phyloP scores from a whole-genome alignment of 2,888 invertebrate genomes.

The Drosophila melanocephala region DNA sequence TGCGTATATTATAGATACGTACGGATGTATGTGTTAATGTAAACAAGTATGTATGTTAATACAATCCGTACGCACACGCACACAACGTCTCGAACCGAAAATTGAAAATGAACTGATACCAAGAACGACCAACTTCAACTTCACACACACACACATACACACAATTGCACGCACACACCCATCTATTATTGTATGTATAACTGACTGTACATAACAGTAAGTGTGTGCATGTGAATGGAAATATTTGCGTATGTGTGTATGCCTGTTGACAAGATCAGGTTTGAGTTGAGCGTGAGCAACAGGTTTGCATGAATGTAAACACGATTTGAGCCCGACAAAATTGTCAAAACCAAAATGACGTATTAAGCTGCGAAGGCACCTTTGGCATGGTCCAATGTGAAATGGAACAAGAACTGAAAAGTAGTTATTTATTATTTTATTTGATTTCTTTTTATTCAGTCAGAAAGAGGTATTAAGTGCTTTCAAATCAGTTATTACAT shows the following conservation, averaged over 20 bases:
- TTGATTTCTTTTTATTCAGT: background rate
- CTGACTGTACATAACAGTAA: slow-evolving; percentile 42
- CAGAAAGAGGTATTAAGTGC: background rate
- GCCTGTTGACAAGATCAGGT: slow-evolving; percentile 55
- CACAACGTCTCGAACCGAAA: slow-evolving; percentile 59
- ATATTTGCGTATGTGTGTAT: slow-evolving; percentile 6
- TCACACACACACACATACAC: slow-evolving; percentile 39
- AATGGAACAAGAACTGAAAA: background rate
- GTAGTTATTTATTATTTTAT: background rate
- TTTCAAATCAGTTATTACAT: background rate
- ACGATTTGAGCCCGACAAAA: slow-evolving; percentile 49
- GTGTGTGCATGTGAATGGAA: slow-evolving; percentile 23
- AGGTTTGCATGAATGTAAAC: slow-evolving; percentile 57
- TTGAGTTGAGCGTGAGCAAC: slow-evolving; percentile 55
- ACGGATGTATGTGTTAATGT: slow-evolving; percentile 37
- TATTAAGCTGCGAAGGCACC: slow-evolving; percentile 14
- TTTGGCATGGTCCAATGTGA: background rate
- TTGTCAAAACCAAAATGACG: slow-evolving; percentile 27
- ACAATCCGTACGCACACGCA: slow-evolving; percentile 53
- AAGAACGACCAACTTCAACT: slow-evolving; percentile 61
- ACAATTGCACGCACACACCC: slow-evolving; percentile 22
- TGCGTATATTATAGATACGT: slow-evolving; percentile 21
- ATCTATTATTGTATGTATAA: slow-evolving; percentile 24
- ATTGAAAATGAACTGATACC: slow-evolving; percentile 59
- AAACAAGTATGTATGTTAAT: slow-evolving; percentile 33